Evolutionary conservation across 2,797 vertebrate species (phyloP), one percentile per base, ranked within the genome.

Genomic region (Tiaroga cobitis): DNA sequence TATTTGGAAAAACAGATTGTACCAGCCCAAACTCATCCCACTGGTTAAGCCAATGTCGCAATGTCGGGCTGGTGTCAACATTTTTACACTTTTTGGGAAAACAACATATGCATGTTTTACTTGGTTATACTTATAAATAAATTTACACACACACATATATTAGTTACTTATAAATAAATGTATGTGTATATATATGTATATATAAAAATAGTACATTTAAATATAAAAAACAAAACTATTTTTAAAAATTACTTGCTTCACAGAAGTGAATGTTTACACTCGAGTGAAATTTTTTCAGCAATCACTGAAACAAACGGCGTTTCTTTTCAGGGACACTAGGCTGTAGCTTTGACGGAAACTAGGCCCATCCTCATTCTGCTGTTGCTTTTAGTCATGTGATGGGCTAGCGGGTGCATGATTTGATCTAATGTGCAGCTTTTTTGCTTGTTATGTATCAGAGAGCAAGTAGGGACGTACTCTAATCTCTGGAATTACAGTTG

Each of bases 401-500:
- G 29, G 77, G 16, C 39, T 39, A 49, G 39, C 24, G 32, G 21
- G 19, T 59, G 73, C 26, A 54, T 75, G 80, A 69, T 77, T 69
- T 85, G 73, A 73, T 82, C 54, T 81, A 34, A 81, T 72, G n/a
- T 43, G 49, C 80, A 43, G 54, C 43, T 83, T 21, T 85, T 70
- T 85, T 78, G 46, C 19, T 76, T 68, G 59, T 72, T 69, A 13
- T 73, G 32, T 65, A 73, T 68, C 68, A 68, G 49, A 85, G 74
- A 54, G 65, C 83, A 85, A 76, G 63, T 56, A 56, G 74, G 59
- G 68, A 73, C 67, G 1, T 43, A 37, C 46, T 43, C 26, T 85
- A 85, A 85, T 81, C 83, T 85, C 73, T 75, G 54, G 61, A 87
- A 63, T 83, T 74, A 83, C 68, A 68, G 61, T 41, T 37, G 37